Evolutionary conservation across 2,113 vertebrate genomes (phyloP).

Genomic region (Sterna hirundo): DNA sequence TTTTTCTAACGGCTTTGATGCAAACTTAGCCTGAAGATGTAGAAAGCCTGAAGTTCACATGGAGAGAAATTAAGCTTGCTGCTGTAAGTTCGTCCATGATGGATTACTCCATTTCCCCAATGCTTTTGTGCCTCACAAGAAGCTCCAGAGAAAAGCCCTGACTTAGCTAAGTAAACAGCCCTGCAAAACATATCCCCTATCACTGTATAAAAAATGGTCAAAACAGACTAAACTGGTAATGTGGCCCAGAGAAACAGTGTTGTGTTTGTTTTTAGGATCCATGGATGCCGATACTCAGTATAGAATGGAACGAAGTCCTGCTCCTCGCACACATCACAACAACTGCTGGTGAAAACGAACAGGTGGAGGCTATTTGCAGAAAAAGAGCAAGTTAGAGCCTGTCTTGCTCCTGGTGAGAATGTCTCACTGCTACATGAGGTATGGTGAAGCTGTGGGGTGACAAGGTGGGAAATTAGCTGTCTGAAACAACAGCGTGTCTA

Average conservation of each 20-base stretch:
- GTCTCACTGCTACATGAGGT: not conserved
- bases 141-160: not conserved
- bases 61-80: not conserved
- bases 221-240: not conserved
- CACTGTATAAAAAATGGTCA: not conserved
- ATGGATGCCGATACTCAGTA: not conserved
- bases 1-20: not conserved
- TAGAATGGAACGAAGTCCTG: not conserved
- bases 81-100: not conserved
- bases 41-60: not conserved
- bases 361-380: conserved; percentile 30
- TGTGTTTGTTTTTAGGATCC: not conserved
- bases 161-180: not conserved
- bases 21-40: not conserved
- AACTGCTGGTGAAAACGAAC: not conserved
- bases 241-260: not conserved
- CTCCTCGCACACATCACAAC: not conserved
- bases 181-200: not conserved
- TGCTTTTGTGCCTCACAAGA: not conserved
- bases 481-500: not conserved
- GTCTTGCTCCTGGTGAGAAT: not conserved
- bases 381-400: conserved; percentile 22
- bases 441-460: not conserved
- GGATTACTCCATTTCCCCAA: not conserved
- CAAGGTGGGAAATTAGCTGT: not conserved